These are phyloP conservation scores for Hyalella azteca DNA, from an alignment of 2,888 invertebrate species.

Conservation along the genomic window DNA sequence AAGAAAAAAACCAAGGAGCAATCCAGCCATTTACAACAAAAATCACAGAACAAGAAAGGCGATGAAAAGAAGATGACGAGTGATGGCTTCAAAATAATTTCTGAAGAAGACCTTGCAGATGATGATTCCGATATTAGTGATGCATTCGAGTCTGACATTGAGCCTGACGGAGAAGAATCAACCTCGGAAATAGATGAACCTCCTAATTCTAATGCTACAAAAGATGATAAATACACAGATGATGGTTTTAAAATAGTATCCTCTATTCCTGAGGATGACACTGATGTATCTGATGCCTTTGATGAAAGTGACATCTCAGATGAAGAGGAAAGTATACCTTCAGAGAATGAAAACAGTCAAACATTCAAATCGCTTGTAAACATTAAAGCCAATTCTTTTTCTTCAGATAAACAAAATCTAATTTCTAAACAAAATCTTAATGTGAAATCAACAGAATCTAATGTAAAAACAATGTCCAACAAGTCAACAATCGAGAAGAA, in stretches of 20 bases:
- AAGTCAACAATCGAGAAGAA: too few relatives aligned
- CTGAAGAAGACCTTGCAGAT: not conserved
- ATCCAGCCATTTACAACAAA: too few relatives aligned
- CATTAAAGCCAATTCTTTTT: not conserved
- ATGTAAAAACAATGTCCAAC: too few relatives aligned
- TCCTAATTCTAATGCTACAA: not conserved
- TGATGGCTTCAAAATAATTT: constrained; percentile 13
- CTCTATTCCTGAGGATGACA: constrained; percentile 49
- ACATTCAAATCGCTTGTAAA: not conserved
- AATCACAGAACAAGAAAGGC: too few relatives aligned
- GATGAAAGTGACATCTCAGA: not conserved
- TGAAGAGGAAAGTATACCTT: not conserved
- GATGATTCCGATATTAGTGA: constrained; percentile 37
- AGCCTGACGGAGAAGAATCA: not conserved
- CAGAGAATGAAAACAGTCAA: not conserved
- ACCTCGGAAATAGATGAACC: not conserved
- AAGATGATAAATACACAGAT: constrained; percentile 37
- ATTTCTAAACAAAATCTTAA: too few relatives aligned
- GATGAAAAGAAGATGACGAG: not conserved
- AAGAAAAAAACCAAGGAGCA: too few relatives aligned
- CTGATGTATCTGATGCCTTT: constrained; percentile 56
- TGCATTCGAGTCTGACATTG: constrained; percentile 28
- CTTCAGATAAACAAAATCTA: too few relatives aligned
- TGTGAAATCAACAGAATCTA: too few relatives aligned
- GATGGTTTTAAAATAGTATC: constrained; percentile 54